A percentile compares a stretch with the other conserved stretches of the same genome.
These are phyloP conservation scores for Pseudeuparius sepicola DNA, from an alignment of 2,888 invertebrate genomes.

Conservation along the genomic window DNA sequence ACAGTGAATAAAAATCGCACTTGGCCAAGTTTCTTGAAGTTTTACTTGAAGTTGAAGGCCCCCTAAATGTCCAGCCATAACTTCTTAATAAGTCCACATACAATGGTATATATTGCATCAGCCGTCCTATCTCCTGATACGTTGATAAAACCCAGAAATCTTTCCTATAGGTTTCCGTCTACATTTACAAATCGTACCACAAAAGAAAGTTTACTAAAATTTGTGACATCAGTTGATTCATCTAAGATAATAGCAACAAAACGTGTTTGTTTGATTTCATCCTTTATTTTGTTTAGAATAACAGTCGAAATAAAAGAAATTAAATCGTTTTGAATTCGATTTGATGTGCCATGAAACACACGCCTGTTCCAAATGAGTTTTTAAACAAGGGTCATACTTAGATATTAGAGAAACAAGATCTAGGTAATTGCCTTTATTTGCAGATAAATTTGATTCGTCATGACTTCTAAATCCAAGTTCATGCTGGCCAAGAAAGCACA, in stretches of 20 bases:
- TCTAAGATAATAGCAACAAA: slow-evolving; percentile 26
- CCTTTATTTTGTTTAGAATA: slow-evolving; percentile 20
- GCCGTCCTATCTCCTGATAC: slow-evolving; percentile 18
- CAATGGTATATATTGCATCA: slow-evolving; percentile 21
- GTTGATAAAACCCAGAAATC: slow-evolving; percentile 9
- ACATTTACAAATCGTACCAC: slow-evolving; percentile 14
- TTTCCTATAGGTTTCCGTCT: slow-evolving; percentile 16
- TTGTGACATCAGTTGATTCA: slow-evolving; percentile 26
- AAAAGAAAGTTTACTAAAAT: slow-evolving; percentile 25
- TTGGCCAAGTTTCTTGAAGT: slow-evolving; percentile 23
- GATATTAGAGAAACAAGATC: slow-evolving; percentile 18
- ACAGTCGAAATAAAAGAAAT: slow-evolving; percentile 19
- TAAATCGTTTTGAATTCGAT: slow-evolving; percentile 27
- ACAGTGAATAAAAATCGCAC: slow-evolving; percentile 22
- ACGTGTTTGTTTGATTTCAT: slow-evolving; percentile 20
- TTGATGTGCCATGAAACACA: slow-evolving; percentile 24
- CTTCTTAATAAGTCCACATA: slow-evolving; percentile 22
- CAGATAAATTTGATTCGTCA: slow-evolving; percentile 7
- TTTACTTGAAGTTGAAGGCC: slow-evolving; percentile 27
- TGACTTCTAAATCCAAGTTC: slow-evolving; percentile 21
- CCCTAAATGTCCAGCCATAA: slow-evolving; percentile 25
- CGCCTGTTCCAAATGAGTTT: slow-evolving; percentile 22
- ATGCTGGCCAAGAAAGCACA: slow-evolving; percentile 19
- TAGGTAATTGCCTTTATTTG: slow-evolving; percentile 11
- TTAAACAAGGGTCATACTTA: slow-evolving; percentile 20